Evolutionary conservation across 2,888 invertebrate genomes (phyloP), one percentile per base, ranked within the genome.

Genomic region (Eristalinus sepulchralis): DNA sequence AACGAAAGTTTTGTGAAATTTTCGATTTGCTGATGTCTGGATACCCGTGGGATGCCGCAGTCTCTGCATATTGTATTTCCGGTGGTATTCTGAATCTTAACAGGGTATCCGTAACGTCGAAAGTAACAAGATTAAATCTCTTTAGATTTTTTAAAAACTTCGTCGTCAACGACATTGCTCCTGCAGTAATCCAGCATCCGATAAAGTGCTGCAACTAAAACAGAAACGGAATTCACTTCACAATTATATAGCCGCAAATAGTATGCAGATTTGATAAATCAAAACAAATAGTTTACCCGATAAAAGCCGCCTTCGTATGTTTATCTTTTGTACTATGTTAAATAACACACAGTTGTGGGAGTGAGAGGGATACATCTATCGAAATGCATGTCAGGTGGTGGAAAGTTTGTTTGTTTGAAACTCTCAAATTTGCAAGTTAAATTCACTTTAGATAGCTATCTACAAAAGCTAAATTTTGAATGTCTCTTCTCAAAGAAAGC

Each of bases 61-160:
- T 94, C 85, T 94, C 93, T 0, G 95, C 93, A 91, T 98, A 98
- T 90, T 96, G 95, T 72, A 95, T 92, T 83, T 95, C 95, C 1
- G 96, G 95, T 53, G 95, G 93, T 36, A 88, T 89, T 27, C 94
- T 93, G 89, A 97, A 96, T 88, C 94, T 94, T 13, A 98, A 92
- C n/a, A 98, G 92, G 0, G 98, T 98, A 88, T 97, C 97, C 2
- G 97, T 98, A 71, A 97, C 95, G 92, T 98, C 98, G 91, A 98
- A 97, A 1, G 98, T 98, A 24, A 98, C 94, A 87, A 97, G 89
- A 1, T 90, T 91, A 87, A 93, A 92, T 20, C 89, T 89, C 67
- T 89, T 83, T 8, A 92, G 86, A 89, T 92, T 92, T 55, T 88
- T 88, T 20, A 89, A 31, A 53, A 91, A 90, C 76, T 90, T 90